These are phyloP conservation scores for Riparia riparia DNA, from an alignment of 2,113 vertebrate genomes.

Conservation along the genomic window DNA sequence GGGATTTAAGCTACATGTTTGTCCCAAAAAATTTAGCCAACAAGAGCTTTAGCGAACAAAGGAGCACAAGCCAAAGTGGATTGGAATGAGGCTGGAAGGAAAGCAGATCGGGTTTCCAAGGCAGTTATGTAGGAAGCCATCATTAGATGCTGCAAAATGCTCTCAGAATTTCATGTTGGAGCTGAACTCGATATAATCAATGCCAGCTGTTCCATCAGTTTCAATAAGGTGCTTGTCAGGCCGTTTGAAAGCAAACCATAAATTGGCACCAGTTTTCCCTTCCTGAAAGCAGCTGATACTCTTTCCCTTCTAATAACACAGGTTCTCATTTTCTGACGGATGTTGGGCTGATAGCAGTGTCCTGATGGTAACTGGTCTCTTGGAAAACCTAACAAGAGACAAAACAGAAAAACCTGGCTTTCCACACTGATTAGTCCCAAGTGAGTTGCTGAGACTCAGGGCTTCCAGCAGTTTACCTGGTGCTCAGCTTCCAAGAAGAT, in stretches of 20 bases:
- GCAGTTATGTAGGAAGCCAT: neutral
- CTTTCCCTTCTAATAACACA: neutral
- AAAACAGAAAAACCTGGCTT: neutral
- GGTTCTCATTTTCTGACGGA: neutral
- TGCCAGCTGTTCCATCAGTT: constrained; percentile 19
- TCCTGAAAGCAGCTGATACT: neutral
- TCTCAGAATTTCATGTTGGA: neutral
- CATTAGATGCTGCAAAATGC: neutral
- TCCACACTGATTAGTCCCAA: neutral
- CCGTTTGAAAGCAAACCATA: neutral
- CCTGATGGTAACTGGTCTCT: neutral
- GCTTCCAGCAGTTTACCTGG: neutral
- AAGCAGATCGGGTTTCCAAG: neutral
- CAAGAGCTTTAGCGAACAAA: constrained; percentile 51
- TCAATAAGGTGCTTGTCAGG: neutral
- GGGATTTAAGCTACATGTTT: constrained; percentile 44
- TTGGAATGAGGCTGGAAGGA: neutral
- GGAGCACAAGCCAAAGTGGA: constrained; percentile 26
- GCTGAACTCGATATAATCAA: constrained; percentile 5
- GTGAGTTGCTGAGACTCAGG: neutral
- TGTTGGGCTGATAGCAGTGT: neutral
- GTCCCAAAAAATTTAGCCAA: constrained; percentile 40
- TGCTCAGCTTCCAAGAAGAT: neutral
- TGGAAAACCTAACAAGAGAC: neutral
- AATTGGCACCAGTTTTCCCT: neutral